Conservation (phyloP, 2,113 vertebrate genomes). For the Hydropotes inermis region DNA sequence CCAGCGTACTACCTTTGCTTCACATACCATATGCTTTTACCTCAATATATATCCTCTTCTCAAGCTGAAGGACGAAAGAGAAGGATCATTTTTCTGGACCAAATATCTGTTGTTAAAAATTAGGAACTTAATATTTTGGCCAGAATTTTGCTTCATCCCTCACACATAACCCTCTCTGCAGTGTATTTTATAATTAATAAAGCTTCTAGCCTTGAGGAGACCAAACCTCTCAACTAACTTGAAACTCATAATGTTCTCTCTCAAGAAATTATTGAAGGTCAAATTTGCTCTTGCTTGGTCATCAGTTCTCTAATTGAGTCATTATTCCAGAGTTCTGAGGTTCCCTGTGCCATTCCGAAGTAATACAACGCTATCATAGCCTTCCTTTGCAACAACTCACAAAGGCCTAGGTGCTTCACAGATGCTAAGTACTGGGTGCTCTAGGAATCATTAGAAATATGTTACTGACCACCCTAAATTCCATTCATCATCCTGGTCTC, state of each 20-base stretch:
- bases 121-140: neutral
- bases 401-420: neutral
- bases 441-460: neutral
- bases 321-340: neutral
- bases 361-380: neutral
- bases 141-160: constrained; percentile 23
- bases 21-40: neutral
- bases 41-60: neutral
- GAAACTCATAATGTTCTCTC: neutral
- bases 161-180: neutral
- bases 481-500: neutral
- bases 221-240: neutral
- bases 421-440: neutral
- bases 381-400: neutral
- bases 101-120: neutral
- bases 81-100: neutral
- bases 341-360: neutral
- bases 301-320: neutral
- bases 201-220: neutral
- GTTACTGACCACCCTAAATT: neutral
- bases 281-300: neutral
- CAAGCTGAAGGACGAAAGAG: neutral
- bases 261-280: neutral
- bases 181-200: constrained; percentile 34
- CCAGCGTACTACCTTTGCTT: neutral